Evolutionary conservation across 1,140 invertebrate genomes (phyloP), one percentile per base, ranked within the genome.

Genomic region (Meloidogyne hapla): DNA sequence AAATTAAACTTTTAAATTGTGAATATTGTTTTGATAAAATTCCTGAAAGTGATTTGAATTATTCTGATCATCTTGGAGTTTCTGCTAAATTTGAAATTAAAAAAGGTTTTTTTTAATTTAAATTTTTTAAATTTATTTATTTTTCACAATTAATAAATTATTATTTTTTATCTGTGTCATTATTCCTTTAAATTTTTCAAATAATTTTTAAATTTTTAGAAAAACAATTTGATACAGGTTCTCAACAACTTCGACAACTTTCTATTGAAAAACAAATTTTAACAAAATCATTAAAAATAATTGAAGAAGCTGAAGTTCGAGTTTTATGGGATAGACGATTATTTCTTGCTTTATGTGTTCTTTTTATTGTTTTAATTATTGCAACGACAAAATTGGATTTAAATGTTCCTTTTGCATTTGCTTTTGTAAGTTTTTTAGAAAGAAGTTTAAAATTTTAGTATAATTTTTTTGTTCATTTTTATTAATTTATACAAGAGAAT

Each of bases 1-100:
- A 69, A 69, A 45, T 70, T 70, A 65, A 28, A 66, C 83, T 69
- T 28, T 71, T 61, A 23, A 67, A 77, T 26, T 91, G 65, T 89
- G 90, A 74, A 88, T 92, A 65, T 81, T 89, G 45, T 90, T 90
- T 80, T 93, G 91, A 88, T 88, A 88, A 64, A 90, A 77, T 92
- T 93, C 15, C 64, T 56, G 63, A 78, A 79, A 76, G 70, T 66
- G 38, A 74, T 56, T 61, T 83, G 48, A 80, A 85, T 69, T 83
- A 80, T 70, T 75, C 84, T 63, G 77, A 86, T 81, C 79, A 86
- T 78, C 56, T 82, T 33, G 79, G 83, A 61, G 42, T 87, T 48
- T 64, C 21, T 56, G 83, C 75, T 6, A 72, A 21, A 21, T 83
- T 83, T 69, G 25, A 63, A 73, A 21, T 76, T 42, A 33, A 74